Conservation (phyloP, 2,797 vertebrate species). For the Acanthornis magna region DNA sequence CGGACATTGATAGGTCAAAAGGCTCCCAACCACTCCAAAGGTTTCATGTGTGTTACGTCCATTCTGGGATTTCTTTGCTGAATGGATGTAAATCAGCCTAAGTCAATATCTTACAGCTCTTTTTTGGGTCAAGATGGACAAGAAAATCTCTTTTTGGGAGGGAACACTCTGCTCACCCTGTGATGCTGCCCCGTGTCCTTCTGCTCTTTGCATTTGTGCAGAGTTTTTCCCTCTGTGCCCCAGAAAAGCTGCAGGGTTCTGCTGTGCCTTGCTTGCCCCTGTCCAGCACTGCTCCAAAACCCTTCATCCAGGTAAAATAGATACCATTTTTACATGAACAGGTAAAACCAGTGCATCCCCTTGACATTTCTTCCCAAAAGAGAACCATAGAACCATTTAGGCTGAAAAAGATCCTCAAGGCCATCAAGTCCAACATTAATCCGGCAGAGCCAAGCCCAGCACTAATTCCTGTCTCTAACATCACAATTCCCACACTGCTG, state of each 20-base stretch:
- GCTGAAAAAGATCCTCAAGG: neutral
- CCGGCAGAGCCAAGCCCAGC: neutral
- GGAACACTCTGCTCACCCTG: rapidly evolving
- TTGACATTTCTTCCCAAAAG: neutral
- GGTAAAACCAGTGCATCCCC: neutral
- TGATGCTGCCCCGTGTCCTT: neutral
- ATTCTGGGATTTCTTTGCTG: neutral
- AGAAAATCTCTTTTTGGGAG: neutral
- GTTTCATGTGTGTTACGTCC: rapidly evolving
- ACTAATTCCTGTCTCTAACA: neutral
- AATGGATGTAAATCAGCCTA: too few relatives aligned
- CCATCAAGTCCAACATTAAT: neutral
- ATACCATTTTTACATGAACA: neutral
- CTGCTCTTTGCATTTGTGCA: neutral
- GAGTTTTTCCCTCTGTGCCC: rapidly evolving
- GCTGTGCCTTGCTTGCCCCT: neutral
- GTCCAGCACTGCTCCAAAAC: neutral
- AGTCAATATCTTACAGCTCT: neutral
- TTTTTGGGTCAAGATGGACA: neutral
- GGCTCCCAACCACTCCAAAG: neutral
- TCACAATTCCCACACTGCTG: neutral
- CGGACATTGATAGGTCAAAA: neutral
- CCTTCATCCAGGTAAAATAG: neutral
- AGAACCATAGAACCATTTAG: neutral
- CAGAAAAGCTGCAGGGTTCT: neutral